Evolutionary conservation across 2,113 vertebrate species (phyloP).

Genomic region (Corapipo altera): DNA sequence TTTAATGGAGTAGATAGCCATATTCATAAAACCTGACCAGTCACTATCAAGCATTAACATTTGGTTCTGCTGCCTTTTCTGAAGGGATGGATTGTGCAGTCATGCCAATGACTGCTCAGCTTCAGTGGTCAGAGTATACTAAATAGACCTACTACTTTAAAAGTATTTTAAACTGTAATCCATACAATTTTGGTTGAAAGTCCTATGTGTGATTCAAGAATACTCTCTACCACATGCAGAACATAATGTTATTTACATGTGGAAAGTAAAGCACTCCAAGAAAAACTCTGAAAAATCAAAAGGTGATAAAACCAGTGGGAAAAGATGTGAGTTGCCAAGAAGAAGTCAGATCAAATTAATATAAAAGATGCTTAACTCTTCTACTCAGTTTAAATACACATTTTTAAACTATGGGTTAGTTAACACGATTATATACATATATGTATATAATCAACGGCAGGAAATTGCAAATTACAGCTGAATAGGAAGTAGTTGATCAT

Average conservation of each 20-base stretch:
- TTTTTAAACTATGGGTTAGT: not conserved
- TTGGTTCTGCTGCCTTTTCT: not conserved
- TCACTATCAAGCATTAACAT: not conserved
- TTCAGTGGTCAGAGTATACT: not conserved
- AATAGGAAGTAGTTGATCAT: not conserved
- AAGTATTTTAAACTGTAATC: not conserved
- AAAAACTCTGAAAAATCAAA: not conserved
- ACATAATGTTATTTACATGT: not conserved
- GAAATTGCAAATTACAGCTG: slow-evolving; percentile 18
- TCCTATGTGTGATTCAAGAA: not conserved
- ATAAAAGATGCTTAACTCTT: not conserved
- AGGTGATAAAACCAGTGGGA: not conserved
- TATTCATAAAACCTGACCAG: not conserved
- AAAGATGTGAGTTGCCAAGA: not conserved
- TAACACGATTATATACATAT: not conserved
- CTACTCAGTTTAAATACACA: not conserved
- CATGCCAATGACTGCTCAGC: not conserved
- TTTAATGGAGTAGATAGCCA: not conserved
- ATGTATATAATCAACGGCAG: not conserved
- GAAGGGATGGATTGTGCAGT: not conserved
- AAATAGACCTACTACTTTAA: not conserved
- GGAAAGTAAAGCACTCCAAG: not conserved
- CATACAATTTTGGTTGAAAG: not conserved
- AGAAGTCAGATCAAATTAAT: not conserved
- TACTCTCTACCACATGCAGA: not conserved